Conservation (phyloP, 2,797 vertebrate species). For the Pangasius larnaudii region DNA sequence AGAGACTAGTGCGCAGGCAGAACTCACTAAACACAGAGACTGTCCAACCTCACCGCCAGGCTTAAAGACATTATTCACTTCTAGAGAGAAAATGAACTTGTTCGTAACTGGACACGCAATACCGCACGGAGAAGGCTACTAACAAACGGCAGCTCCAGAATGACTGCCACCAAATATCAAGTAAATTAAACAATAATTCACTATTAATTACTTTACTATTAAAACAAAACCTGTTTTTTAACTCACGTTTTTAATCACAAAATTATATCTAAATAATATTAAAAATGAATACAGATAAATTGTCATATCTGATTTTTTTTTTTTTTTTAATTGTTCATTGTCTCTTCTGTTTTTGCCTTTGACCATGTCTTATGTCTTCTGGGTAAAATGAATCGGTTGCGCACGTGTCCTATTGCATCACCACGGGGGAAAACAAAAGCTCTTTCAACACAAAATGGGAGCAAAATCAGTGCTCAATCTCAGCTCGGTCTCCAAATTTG, state of each 20-base stretch:
- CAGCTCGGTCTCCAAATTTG: background rate
- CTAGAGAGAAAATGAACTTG: no score
- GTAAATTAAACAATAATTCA: background rate
- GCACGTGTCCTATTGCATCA: background rate
- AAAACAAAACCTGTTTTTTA: background rate
- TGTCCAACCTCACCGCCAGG: background rate
- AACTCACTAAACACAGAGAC: slow-evolving; percentile 19
- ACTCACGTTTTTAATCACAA: background rate
- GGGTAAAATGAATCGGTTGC: background rate
- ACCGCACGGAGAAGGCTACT: background rate
- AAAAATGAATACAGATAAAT: background rate
- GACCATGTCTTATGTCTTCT: background rate
- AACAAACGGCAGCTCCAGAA: background rate
- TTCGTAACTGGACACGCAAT: background rate
- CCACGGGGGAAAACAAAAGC: background rate
- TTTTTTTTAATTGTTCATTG: background rate
- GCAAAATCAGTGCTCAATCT: background rate
- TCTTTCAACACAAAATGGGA: background rate
- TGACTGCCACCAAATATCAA: background rate
- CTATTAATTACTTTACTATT: no score
- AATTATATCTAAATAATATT: background rate
- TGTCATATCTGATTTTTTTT: no score
- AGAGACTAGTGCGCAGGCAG: slow-evolving; percentile 28
- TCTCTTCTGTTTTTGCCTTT: no score
- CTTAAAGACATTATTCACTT: background rate